These are phyloP conservation scores for Halichondria panicea DNA, from an alignment of 37 sponge, comb jelly and placozoan species.

Conservation along the genomic window DNA sequence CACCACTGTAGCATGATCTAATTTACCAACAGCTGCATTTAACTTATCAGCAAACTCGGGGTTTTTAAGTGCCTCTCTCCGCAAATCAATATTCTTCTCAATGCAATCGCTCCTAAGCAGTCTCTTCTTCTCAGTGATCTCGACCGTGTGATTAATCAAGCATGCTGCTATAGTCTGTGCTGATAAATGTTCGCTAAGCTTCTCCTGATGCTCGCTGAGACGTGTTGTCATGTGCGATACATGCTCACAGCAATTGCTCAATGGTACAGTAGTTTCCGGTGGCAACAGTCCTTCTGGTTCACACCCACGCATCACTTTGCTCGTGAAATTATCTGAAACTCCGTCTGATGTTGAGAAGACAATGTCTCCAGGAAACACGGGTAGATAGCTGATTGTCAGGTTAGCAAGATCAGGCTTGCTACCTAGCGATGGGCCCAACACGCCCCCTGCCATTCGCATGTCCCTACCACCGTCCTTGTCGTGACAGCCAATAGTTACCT, in stretches of 20 bases:
- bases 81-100: constrained; percentile 15
- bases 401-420: constrained; percentile 74
- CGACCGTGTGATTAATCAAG: constrained; percentile 49
- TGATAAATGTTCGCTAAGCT: constrained; percentile 36
- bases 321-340: constrained; percentile 77
- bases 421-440: constrained; percentile 78
- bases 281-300: neutral
- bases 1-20: constrained; percentile 86
- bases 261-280: neutral
- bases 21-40: constrained; percentile 56
- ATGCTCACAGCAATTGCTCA: constrained; percentile 34
- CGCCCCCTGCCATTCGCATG: constrained; percentile 68
- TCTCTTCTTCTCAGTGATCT: constrained; percentile 67
- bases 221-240: constrained; percentile 27
- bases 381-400: constrained; percentile 53
- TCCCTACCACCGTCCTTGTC: constrained; percentile 43
- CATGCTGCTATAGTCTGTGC: constrained; percentile 77
- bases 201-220: constrained; percentile 42
- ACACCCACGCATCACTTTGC: constrained; percentile 36
- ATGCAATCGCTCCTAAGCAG: constrained; percentile 12
- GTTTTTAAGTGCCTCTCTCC: constrained; percentile 8
- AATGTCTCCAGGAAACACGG: constrained; percentile 66
- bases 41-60: constrained; percentile 64
- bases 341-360: constrained; percentile 79
- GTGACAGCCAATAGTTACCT: constrained; percentile 59